Evolutionary conservation across 2,113 vertebrate genomes (phyloP), one percentile per base, ranked within the genome.

Genomic region (Piprites chloris): DNA sequence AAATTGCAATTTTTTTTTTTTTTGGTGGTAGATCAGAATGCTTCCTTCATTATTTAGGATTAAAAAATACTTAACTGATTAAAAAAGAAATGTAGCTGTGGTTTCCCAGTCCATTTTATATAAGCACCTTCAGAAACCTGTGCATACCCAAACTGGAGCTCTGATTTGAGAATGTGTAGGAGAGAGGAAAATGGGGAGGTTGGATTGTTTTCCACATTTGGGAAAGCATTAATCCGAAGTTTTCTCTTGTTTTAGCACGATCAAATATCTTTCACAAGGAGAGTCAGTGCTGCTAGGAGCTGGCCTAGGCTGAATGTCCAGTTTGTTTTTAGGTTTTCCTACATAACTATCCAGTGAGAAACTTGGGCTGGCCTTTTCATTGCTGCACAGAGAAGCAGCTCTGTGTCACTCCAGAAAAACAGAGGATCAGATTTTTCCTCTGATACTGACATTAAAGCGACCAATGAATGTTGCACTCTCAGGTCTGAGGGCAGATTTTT

Each of bases 401-500:
- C 69, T 41, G 58, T 89, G 90, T 72, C 88, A 85, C 72, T 86
- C 76, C 6, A 61, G 32, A 75, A 86, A 87, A 85, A 83, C 44
- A 42, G 24, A 59, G 47, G 42, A 86, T 91, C 85, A 95, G 28
- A 87, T 92, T 95, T 93, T 94, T 72, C 52, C 73, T 90, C 82
- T 86, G 83, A 96, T 92, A 74, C 73, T 80, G 90, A 55, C 88
- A 85, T 78, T 84, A 68, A 96, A 94, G 86, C 1, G 0, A 53
- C 80, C 90, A 93, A 52, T 95, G 90, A 93, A 53, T n/a, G 12
- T 62, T 85, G 69, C 5, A 19, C 77, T 72, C 74, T 46, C 69
- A 61, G 90, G 61, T 90, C 95, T 75, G 90, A 92, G 86, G 96
- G 88, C 90, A 97, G 66, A 90, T 79, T 89, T 94, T 94, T 95